Base-by-base conservation (phyloP, 2,113 vertebrate genomes). In the Helogale parvula region DNA sequence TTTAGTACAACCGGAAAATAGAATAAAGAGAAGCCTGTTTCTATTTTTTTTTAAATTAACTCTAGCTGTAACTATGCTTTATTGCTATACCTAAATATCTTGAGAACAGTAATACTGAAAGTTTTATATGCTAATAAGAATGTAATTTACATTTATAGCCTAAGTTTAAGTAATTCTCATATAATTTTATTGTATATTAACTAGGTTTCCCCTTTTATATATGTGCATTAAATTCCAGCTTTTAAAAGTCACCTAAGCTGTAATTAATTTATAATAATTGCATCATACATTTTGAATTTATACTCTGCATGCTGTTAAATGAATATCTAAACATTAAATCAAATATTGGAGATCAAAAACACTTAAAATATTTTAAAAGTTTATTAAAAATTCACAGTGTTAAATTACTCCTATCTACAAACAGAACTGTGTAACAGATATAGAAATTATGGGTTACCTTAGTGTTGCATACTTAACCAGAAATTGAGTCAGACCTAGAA, bases 171-270 rank as follows among this genome's bases (percentile, higher is more conserved):
- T 96, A 96, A 97, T 96, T 97, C 94, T 54, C 96, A 90, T 95
- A 92, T 97, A 97, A 97, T 97, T 97, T 97, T 98, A 97, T 97
- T 93, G 82, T 96, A 81, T 95, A 96, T 96, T 97, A 98, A 94
- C 81, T 96, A 96, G 65, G 63, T 96, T 97, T 97, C 79, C 54
- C 35, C 52, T 96, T 97, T 93, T 95, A 97, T 95, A 94, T 86
- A 77, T 92, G 11, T 79, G 31, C 41, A 98, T 96, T 98, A 98
- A 97, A 97, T 65, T 82, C 85, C 91, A 98, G 85, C 80, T 98
- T 98, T 97, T 96, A 97, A 98, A 95, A 98, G 88, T 95, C 88
- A 98, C 35, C 41, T 91, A 95, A 93, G 77, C 90, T 93, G 35
- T 97, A 98, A 97, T 97, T 98, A 97, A 93, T 71, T 95, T 89